Conservation (phyloP, 2,797 vertebrate species). For the Acrocephalus scirpaceus region DNA sequence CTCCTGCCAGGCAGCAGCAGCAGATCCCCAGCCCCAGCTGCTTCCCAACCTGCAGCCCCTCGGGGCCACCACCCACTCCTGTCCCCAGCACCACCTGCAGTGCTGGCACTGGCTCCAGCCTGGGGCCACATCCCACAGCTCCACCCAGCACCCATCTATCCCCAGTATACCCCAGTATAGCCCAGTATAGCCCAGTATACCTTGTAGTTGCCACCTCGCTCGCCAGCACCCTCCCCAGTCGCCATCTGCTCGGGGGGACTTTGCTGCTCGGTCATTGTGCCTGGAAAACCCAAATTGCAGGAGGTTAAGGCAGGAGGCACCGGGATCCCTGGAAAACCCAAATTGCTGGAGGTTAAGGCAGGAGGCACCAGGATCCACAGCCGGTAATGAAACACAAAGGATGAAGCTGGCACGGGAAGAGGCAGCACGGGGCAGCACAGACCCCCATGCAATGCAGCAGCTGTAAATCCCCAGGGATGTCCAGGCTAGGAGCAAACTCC, state of each 20-base stretch:
- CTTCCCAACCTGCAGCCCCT: neutral
- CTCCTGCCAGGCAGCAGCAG: neutral
- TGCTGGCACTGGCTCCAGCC: neutral
- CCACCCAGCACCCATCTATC: rapidly evolving
- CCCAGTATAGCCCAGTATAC: slow-evolving; percentile 54
- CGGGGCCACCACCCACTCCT: rapidly evolving
- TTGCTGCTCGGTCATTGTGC: slow-evolving; percentile 85
- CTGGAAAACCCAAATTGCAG: slow-evolving; percentile 21
- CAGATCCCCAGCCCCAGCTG: neutral
- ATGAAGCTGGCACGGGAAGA: neutral
- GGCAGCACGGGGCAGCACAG: neutral
- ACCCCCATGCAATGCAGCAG: rapidly evolving
- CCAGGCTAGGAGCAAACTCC: neutral
- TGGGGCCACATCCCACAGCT: rapidly evolving
- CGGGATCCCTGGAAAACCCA: neutral
- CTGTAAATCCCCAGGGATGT: neutral
- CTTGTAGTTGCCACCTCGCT: slow-evolving; percentile 84
- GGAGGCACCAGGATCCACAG: neutral
- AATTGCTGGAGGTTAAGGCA: too few species aligned
- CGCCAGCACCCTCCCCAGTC: slow-evolving; percentile 85
- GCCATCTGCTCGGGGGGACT: slow-evolving; percentile 85
- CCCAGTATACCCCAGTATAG: neutral
- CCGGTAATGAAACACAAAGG: rapidly evolving
- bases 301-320: neutral
- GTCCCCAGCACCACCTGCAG: neutral